Evolutionary conservation across 2,888 invertebrate species (phyloP).

Genomic region (Drosophila putrida): DNA sequence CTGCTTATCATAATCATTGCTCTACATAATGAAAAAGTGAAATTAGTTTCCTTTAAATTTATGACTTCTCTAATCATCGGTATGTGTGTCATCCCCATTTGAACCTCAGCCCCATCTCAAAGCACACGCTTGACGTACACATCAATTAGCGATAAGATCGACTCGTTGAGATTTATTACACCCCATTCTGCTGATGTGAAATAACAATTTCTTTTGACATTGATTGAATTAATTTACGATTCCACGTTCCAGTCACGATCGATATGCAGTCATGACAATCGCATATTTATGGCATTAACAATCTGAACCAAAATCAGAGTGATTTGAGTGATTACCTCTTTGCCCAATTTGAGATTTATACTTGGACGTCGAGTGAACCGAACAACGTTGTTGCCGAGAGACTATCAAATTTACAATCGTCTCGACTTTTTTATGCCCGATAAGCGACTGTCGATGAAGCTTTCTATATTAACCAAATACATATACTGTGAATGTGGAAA

Average conservation of each 20-base stretch:
- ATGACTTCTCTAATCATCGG: constrained; percentile 36
- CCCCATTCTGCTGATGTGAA: constrained; percentile 33
- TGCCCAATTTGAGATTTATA: constrained; percentile 73
- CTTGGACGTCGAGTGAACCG: constrained; percentile 42
- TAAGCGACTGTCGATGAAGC: constrained; percentile 18
- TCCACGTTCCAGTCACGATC: constrained; percentile 14
- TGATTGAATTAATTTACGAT: constrained; percentile 76
- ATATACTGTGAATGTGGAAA: constrained; percentile 5
- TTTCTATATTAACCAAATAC: neutral
- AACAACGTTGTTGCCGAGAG: constrained; percentile 17
- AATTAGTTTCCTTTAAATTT: constrained; percentile 56
- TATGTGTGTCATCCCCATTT: constrained; percentile 51
- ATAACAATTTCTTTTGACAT: constrained; percentile 73
- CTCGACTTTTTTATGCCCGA: constrained; percentile 15
- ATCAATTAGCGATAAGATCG: constrained; percentile 77
- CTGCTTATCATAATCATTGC: constrained; percentile 35
- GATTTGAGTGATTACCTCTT: constrained; percentile 75
- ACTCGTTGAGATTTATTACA: constrained; percentile 44
- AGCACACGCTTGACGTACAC: constrained; percentile 40
- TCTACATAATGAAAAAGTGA: constrained; percentile 24
- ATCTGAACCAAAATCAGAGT: constrained; percentile 68
- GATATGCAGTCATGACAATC: constrained; percentile 20
- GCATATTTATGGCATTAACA: constrained; percentile 62
- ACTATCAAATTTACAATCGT: constrained; percentile 35
- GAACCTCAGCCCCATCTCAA: constrained; percentile 23